These are phyloP conservation scores for Lepilemur septentrionalis DNA, from an alignment of 2,797 vertebrate species.

Conservation along the genomic window DNA sequence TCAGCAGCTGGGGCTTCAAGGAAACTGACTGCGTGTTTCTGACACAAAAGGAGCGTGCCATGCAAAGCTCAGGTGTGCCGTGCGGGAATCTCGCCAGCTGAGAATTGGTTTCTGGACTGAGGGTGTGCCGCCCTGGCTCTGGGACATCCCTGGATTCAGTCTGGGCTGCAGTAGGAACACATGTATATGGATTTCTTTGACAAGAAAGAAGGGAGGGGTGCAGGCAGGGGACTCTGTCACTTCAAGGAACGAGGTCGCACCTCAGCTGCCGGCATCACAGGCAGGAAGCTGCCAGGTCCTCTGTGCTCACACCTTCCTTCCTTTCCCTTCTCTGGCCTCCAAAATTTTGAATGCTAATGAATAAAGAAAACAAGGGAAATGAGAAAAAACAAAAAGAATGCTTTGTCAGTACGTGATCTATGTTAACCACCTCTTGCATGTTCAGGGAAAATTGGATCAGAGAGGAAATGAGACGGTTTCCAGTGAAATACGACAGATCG, in stretches of 20 bases:
- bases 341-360: background rate
- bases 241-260: too few species aligned
- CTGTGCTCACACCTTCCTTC: background rate
- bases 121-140: too few species aligned
- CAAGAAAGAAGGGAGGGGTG: background rate
- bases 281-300: background rate
- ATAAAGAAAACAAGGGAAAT: too few species aligned
- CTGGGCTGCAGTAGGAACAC: too few species aligned
- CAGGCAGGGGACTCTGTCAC: rapidly evolving
- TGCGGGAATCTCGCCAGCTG: rapidly evolving
- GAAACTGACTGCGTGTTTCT: rapidly evolving
- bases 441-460: background rate
- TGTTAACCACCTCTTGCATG: background rate
- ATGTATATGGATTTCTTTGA: background rate
- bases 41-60: background rate
- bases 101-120: background rate
- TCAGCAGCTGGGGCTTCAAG: background rate
- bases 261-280: background rate
- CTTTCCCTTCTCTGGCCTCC: background rate
- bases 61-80: background rate
- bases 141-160: too few species aligned
- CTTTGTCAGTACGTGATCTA: too few species aligned
- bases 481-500: too few species aligned
- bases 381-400: background rate
- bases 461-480: rapidly evolving